A percentile compares a stretch with the other conserved stretches of the same genome.
These are phyloP conservation scores for Gouania willdenowi DNA, from an alignment of 2,797 vertebrate species.

Conservation along the genomic window DNA sequence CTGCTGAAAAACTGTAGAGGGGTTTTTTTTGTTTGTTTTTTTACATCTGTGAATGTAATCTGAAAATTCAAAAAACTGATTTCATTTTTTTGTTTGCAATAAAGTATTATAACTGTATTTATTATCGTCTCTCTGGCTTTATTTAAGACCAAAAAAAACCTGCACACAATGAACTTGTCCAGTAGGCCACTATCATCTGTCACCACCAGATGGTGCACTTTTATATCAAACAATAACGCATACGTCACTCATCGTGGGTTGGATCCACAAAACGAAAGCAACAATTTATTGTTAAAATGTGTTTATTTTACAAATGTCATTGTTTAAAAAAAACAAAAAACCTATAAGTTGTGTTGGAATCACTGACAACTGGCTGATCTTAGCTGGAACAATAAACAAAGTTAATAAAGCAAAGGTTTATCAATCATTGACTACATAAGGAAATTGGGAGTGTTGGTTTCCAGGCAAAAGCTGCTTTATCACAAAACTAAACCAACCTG, in stretches of 20 bases:
- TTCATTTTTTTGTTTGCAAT: constrained; percentile 46
- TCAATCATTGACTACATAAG: background rate
- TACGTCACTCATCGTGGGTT: too few species aligned
- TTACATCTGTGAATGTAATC: constrained; percentile 7
- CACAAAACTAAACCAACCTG: background rate
- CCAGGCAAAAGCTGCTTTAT: constrained; percentile 22
- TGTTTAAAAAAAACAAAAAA: too few species aligned
- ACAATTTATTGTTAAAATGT: too few species aligned
- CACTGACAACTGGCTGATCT: too few species aligned
- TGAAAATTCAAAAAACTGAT: constrained; percentile 28
- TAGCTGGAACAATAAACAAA: too few species aligned
- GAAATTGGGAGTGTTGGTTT: constrained; percentile 22
- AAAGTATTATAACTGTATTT: constrained; percentile 37
- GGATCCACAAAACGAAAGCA: too few species aligned
- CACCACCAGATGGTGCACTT: constrained; percentile 40
- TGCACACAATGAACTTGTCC: background rate
- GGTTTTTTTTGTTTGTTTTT: background rate
- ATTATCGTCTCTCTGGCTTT: too few species aligned
- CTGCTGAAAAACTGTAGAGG: constrained; percentile 6
- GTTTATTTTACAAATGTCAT: too few species aligned
- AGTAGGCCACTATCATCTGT: background rate
- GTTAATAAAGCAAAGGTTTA: too few species aligned
- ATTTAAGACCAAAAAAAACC: too few species aligned
- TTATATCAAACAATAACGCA: background rate
- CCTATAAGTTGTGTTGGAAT: too few species aligned